Evolutionary conservation across 35 echinoderm and acorn worm species (phyloP), one percentile per base, ranked within the genome.

Genomic region (Apostichopus parvimensis): DNA sequence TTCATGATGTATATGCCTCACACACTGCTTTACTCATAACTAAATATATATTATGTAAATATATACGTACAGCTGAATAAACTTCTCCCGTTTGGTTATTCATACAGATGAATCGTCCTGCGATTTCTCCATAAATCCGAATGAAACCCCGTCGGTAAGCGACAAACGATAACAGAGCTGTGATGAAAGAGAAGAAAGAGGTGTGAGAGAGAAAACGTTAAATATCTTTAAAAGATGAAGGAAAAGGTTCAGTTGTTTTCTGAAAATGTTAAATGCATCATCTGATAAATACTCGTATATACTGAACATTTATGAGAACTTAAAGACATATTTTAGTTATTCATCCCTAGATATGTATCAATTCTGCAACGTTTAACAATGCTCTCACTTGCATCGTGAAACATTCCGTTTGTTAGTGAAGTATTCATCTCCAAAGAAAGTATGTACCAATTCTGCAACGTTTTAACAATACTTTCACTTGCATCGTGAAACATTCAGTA

Each of bases 31-130:
- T 45, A 45, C 34, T 45, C 34, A 45, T 45, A 45, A 45, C 34
- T 45, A 45, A 45, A 45, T 45, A 45, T 45, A 45, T 45, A 45
- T 45, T 45, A 45, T 45, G 34, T 45, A 45, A 45, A 45, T 54
- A n/a, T n/a, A n/a, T n/a, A 82, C 79, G 34, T 55, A 82, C 79
- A 45, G 79, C 9, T 82, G 79, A 34, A 82, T 82, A 82, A 17
- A 82, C 55, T 18, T 10, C 17, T 6, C 79, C 79, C 10, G 79
- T 82, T 20, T 15, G 45, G 55, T 82, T 82, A 56, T 82, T 82
- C 79, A 82, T 82, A 56, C 79, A 82, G 79, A 82, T 53, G 55
- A 82, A 82, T 13, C 79, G 45, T 82, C 54, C 52, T 8, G 79
- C 25, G 17, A 53, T 82, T 17, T 54, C 11, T 82, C 34, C 79